Base-by-base conservation (phyloP, 2,888 invertebrate genomes). In the Eubasilissa splendida region DNA sequence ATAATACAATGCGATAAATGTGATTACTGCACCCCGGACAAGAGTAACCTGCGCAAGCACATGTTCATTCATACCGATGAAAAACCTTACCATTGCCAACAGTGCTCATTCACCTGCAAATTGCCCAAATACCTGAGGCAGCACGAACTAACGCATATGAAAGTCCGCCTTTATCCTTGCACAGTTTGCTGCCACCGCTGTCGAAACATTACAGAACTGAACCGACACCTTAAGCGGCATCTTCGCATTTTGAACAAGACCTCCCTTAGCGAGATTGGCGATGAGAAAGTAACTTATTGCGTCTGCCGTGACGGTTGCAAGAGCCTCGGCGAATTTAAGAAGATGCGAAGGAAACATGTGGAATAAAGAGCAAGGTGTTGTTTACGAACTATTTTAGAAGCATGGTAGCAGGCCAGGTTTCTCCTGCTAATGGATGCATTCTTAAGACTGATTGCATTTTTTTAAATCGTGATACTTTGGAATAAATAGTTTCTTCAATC, bases 231-330 rank as follows among this genome's bases (percentile, higher is more conserved):
- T n/a, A 79, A 79, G 54, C 33, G 79, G 12, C 79, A 79, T 12
- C 31, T 79, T 54, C 60, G 71, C 8, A 60, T 79, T 4, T 22
- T 70, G 58, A 74, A 65, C 53, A 74, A 73, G 60, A 22, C 73
- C 10, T 54, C 73, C 7, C 22, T 73, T 5, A 70, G 59, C 42
- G 73, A 79, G 71, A 53, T 74, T 33, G 53, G 58, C 5, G 33
- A 63, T 11, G 71, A 79, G 53, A 42, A 63, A 8, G 63, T 52
- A 14, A 73, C 79, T 8, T 79, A 73, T 42, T 79, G 79, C 22
- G 79, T 79, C 22, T 79, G 79, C 53, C 58, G 79, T 1, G 79
- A 79, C 65, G 79, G 79, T 5, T 79, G 79, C 56, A 79, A 79
- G 66, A 54, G 54, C 3, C 12, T 33, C 52, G 73, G 79, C 10